Evolutionary conservation across 2,797 vertebrate species (phyloP).

Genomic region (Novumbra hubbsi): DNA sequence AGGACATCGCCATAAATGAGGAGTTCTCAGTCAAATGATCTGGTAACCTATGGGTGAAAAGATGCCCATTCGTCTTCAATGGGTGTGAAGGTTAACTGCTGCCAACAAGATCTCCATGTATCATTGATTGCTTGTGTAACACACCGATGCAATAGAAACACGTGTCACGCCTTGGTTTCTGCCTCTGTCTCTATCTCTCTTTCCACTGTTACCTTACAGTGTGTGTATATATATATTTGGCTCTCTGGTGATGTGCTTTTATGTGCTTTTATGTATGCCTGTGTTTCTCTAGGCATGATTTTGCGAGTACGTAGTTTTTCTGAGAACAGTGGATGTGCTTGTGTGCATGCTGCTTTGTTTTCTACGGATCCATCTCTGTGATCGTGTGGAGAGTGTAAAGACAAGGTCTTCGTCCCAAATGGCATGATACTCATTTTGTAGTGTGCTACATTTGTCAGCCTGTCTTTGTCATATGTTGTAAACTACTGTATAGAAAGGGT

Average conservation of each 20-base stretch:
- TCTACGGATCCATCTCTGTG: background rate
- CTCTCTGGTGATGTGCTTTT: background rate
- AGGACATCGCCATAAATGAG: too few relatives aligned
- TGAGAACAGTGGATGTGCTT: background rate
- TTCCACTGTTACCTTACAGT: background rate
- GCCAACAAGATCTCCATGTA: conserved; percentile 33
- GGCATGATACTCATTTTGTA: background rate
- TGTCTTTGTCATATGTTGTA: background rate
- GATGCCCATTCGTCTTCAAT: conserved; percentile 51
- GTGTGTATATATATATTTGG: background rate
- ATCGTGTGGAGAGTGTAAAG: conserved; percentile 1
- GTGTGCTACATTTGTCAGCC: background rate
- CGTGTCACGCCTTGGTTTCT: background rate
- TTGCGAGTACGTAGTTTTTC: background rate
- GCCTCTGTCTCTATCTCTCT: background rate
- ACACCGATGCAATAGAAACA: background rate
- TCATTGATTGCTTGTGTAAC: background rate
- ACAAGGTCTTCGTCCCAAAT: background rate
- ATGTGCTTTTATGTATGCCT: conserved; percentile 8
- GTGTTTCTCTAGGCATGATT: background rate
- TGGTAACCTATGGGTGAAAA: too few relatives aligned
- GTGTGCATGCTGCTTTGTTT: background rate
- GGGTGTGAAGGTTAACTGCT: conserved; percentile 37
- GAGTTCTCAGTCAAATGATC: too few relatives aligned
- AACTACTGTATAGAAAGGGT: background rate